These are phyloP conservation scores for Acanthosoma haemorrhoidale DNA, from an alignment of 2,888 invertebrate genomes.

Conservation along the genomic window DNA sequence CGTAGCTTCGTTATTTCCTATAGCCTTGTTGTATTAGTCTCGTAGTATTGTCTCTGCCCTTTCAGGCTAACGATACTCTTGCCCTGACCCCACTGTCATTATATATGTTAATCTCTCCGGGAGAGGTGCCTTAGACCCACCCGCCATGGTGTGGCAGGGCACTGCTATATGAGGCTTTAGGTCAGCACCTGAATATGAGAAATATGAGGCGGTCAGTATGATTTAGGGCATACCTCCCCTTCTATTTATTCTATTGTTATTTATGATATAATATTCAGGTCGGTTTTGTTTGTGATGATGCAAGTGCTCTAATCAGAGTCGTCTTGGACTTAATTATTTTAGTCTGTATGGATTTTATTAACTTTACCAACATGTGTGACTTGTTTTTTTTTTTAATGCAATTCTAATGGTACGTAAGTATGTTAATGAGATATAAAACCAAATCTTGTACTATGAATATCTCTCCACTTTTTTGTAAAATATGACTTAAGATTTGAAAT, in stretches of 20 bases:
- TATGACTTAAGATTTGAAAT: too few relatives aligned
- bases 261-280: not conserved
- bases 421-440: not conserved
- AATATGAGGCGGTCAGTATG: slow-evolving; percentile 8
- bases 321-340: not conserved
- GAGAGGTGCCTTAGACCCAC: not conserved
- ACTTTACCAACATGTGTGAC: too few relatives aligned
- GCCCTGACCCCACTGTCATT: slow-evolving; percentile 14
- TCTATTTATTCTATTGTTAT: not conserved
- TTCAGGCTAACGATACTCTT: slow-evolving; percentile 28
- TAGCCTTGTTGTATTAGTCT: slow-evolving; percentile 22
- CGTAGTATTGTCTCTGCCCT: slow-evolving; percentile 25
- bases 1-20: slow-evolving; percentile 1
- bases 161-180: not conserved
- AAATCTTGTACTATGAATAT: too few relatives aligned
- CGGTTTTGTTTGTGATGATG: not conserved
- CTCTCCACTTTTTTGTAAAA: too few relatives aligned
- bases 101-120: not conserved
- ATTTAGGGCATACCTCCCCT: not conserved
- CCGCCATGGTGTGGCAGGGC: not conserved
- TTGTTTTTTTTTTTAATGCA: not conserved
- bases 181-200: slow-evolving; percentile 5
- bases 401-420: not conserved
- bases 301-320: slow-evolving; percentile 9
- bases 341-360: not conserved